Conservation (phyloP, 2,797 vertebrate genomes). For the Chaetodon trifasciatus region DNA sequence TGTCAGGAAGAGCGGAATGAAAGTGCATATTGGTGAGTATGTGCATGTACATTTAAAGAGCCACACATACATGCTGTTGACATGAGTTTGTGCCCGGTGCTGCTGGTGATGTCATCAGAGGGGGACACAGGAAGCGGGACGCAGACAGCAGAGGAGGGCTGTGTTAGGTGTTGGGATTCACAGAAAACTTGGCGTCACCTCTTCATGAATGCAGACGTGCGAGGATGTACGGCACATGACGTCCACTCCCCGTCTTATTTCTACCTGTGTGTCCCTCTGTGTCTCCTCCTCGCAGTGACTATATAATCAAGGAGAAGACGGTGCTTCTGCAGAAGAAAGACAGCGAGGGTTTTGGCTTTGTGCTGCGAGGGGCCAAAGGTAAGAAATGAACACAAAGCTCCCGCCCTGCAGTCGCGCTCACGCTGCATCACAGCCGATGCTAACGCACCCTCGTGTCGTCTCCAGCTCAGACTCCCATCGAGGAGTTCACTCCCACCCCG, state of each 20-base stretch:
- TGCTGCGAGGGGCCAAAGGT: constrained; percentile 96
- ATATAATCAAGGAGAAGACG: constrained; percentile 97
- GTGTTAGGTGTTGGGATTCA: constrained; percentile 23
- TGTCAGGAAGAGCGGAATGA: background rate
- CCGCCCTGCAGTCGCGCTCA: background rate
- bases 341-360: constrained; percentile 96
- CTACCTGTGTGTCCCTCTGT: background rate
- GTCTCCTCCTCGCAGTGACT: constrained; percentile 86
- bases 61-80: background rate
- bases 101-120: constrained; percentile 20
- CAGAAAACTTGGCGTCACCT: constrained; percentile 11
- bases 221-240: background rate
- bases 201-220: constrained; percentile 16
- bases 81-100: background rate
- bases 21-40: background rate
- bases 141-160: background rate
- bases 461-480: constrained; percentile 95
- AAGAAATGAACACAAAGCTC: constrained; percentile 57
- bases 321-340: constrained; percentile 96
- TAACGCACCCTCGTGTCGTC: constrained; percentile 39
- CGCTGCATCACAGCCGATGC: background rate
- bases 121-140: constrained; percentile 14
- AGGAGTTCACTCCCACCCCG: constrained; percentile 96
- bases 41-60: no score
- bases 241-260: constrained; percentile 1